Percentiles rank a stretch among this genome's conserved stretches.
Conservation (phyloP, 2,888 invertebrate species). For the Hyalella azteca region DNA sequence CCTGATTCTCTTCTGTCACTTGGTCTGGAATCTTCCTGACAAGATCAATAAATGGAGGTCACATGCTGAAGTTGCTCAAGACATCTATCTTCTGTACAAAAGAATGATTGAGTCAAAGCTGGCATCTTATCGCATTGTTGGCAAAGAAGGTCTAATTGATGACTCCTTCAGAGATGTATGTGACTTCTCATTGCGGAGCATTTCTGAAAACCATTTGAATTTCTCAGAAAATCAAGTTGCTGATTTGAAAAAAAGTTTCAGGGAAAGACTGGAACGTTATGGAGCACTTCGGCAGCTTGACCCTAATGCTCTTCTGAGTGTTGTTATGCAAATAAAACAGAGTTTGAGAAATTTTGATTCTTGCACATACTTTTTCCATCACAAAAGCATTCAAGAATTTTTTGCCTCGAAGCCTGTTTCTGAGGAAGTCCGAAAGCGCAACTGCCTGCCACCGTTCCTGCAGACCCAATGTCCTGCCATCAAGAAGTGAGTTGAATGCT, state of each 20-base stretch:
- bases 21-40: background rate
- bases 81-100: background rate
- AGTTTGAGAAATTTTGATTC: background rate
- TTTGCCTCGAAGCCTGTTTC: background rate
- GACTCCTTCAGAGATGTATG: background rate
- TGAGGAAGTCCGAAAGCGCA: background rate
- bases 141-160: background rate
- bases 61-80: background rate
- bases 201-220: background rate
- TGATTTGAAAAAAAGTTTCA: background rate
- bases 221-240: background rate
- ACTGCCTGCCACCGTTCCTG: no score
- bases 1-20: background rate
- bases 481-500: no score
- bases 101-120: background rate
- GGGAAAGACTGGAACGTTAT: background rate
- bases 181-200: background rate
- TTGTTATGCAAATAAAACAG: background rate
- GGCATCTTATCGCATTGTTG: background rate
- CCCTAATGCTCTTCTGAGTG: background rate
- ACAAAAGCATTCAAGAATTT: background rate
- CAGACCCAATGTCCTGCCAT: no score
- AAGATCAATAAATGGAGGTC: background rate
- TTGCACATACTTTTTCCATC: background rate
- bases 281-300: background rate